Evolutionary conservation across 2,797 vertebrate genomes (phyloP).

Genomic region (Dromococcyx pavoninus): DNA sequence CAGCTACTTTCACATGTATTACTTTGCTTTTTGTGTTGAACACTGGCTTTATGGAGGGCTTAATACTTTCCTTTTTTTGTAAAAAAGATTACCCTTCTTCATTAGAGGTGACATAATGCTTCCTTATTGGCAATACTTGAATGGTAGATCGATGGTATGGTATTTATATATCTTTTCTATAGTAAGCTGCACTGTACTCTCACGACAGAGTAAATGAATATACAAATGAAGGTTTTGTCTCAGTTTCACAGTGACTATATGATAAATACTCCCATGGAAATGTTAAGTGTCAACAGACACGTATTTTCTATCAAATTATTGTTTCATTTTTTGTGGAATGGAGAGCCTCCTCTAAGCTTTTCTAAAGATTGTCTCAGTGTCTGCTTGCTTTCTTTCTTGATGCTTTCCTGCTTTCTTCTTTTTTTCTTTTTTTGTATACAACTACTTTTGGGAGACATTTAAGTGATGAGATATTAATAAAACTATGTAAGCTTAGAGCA

Average conservation of each 20-base stretch:
- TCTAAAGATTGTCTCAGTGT: not conserved
- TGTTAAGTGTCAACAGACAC: not conserved
- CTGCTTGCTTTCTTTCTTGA: not conserved
- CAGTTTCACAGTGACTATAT: not conserved
- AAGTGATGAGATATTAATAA: conserved; percentile 40
- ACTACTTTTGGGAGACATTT: not conserved
- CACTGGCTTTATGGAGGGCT: not conserved
- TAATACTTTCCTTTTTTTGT: not conserved
- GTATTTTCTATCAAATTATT: conserved; percentile 16
- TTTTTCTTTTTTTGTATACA: not conserved
- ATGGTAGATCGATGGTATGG: not conserved
- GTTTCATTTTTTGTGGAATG: conserved; percentile 9
- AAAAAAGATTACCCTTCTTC: not conserved
- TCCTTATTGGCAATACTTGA: not conserved
- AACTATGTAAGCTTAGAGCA: not conserved
- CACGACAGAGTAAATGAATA: not conserved
- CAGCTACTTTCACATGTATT: not conserved
- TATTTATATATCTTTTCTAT: not conserved
- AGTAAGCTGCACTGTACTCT: not conserved
- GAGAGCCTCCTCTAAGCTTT: not conserved
- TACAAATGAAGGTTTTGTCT: not conserved
- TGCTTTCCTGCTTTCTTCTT: not conserved
- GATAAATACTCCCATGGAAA: conserved; percentile 26
- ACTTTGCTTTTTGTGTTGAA: not conserved
- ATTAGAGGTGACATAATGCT: not conserved